A percentile compares a stretch with the other conserved stretches of the same genome.
phyloP scores from a whole-genome alignment of 2,113 vertebrate species.

The Sorex fumeus region DNA sequence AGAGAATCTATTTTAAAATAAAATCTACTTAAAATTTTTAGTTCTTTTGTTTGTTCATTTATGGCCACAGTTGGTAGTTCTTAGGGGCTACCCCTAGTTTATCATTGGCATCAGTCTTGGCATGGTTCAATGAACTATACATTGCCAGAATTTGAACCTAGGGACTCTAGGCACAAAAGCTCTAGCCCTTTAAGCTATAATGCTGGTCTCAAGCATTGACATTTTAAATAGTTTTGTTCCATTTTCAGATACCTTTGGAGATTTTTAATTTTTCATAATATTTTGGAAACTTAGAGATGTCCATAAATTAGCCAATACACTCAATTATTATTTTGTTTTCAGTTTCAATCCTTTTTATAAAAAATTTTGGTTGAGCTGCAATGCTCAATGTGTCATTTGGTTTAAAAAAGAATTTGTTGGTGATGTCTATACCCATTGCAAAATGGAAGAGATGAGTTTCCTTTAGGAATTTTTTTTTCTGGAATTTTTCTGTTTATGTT shows the following conservation, averaged over 20 bases:
- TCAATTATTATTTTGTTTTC: too few species aligned
- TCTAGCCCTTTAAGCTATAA: too few species aligned
- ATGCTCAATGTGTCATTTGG: not conserved
- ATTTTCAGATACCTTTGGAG: not conserved
- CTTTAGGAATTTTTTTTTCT: not conserved
- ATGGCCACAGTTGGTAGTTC: too few species aligned
- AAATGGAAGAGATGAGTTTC: slow-evolving; percentile 2
- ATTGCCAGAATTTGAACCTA: too few species aligned
- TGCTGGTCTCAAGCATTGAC: too few species aligned
- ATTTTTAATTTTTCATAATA: not conserved
- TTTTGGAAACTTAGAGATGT: slow-evolving; percentile 9
- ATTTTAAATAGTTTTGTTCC: not conserved
- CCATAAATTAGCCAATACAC: not conserved
- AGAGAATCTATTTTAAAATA: too few species aligned
- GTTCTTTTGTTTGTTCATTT: too few species aligned
- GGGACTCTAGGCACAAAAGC: too few species aligned
- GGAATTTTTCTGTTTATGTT: slow-evolving; percentile 37
- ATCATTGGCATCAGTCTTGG: too few species aligned
- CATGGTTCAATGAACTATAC: too few species aligned
- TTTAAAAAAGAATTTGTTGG: slow-evolving; percentile 17
- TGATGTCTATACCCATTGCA: not conserved
- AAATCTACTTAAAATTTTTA: too few species aligned
- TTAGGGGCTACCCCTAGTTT: too few species aligned
- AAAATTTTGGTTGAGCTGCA: not conserved
- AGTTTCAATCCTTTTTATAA: not conserved